phyloP scores from a whole-genome alignment of 2,888 invertebrate genomes.

The Ditula angustiorana region DNA sequence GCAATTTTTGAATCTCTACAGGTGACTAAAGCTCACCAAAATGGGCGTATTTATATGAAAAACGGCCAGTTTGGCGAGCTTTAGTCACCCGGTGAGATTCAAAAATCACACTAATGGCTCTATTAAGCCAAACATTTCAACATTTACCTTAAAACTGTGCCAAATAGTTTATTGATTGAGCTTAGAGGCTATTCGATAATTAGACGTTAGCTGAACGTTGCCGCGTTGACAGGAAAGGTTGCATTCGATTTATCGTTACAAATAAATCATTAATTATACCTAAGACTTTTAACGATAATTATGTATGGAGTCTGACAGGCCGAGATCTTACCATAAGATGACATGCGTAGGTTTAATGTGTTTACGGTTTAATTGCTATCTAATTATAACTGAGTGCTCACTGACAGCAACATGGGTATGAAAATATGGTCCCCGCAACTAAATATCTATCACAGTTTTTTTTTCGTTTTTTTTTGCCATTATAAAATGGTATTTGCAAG shows the following conservation, averaged over 20 bases:
- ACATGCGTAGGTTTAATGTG: conserved; percentile 18
- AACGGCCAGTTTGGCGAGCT: too few relatives aligned
- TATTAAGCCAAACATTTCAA: not conserved
- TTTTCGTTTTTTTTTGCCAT: too few relatives aligned
- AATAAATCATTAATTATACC: conserved; percentile 11
- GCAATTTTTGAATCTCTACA: too few relatives aligned
- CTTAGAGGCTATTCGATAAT: conserved; percentile 15
- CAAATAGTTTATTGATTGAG: conserved; percentile 1
- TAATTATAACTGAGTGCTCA: not conserved
- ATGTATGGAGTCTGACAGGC: conserved; percentile 4
- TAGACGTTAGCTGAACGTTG: not conserved
- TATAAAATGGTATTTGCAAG: too few relatives aligned
- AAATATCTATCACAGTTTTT: too few relatives aligned
- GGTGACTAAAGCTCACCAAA: too few relatives aligned
- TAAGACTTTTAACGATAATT: conserved; percentile 6
- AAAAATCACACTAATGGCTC: too few relatives aligned
- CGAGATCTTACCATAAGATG: conserved; percentile 11
- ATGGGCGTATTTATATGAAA: too few relatives aligned
- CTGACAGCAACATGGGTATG: too few relatives aligned
- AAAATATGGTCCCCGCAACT: too few relatives aligned
- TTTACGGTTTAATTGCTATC: conserved; percentile 6
- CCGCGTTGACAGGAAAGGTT: conserved; percentile 19
- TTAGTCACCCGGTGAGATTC: too few relatives aligned
- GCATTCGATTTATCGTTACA: conserved; percentile 12
- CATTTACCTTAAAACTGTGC: not conserved